phyloP scores from a whole-genome alignment of 2,888 invertebrate genomes.

The Resseliella maxima region DNA sequence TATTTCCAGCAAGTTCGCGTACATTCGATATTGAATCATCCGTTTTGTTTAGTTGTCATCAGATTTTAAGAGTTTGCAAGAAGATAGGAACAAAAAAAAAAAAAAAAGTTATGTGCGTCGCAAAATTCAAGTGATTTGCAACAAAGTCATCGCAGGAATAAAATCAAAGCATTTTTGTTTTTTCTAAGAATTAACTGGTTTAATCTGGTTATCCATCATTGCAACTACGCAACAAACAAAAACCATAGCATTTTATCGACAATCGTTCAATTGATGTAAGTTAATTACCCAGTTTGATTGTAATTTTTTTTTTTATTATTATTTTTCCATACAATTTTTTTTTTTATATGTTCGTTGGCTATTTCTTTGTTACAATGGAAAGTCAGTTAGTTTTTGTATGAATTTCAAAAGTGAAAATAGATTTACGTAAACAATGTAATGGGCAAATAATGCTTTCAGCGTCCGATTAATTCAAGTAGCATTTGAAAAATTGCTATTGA shows the following conservation, averaged over 20 bases:
- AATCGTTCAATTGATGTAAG: slow-evolving; percentile 3
- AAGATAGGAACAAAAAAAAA: too few relatives aligned
- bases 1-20: slow-evolving; percentile 28
- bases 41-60: neutral
- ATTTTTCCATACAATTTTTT: neutral
- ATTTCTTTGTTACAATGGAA: neutral
- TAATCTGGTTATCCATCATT: slow-evolving; percentile 4
- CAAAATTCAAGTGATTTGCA: neutral
- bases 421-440: neutral
- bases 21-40: slow-evolving; percentile 45
- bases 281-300: neutral
- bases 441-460: neutral
- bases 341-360: neutral
- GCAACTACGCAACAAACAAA: slow-evolving; percentile 13
- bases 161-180: neutral
- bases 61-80: neutral
- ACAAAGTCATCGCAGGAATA: neutral
- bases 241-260: neutral
- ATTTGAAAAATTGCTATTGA: neutral
- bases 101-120: neutral
- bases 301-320: neutral
- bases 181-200: neutral
- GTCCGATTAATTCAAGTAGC: neutral
- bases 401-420: neutral
- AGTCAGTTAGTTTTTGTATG: neutral